These are phyloP conservation scores for Acleris literana DNA, from an alignment of 2,888 invertebrate genomes.

Conservation along the genomic window DNA sequence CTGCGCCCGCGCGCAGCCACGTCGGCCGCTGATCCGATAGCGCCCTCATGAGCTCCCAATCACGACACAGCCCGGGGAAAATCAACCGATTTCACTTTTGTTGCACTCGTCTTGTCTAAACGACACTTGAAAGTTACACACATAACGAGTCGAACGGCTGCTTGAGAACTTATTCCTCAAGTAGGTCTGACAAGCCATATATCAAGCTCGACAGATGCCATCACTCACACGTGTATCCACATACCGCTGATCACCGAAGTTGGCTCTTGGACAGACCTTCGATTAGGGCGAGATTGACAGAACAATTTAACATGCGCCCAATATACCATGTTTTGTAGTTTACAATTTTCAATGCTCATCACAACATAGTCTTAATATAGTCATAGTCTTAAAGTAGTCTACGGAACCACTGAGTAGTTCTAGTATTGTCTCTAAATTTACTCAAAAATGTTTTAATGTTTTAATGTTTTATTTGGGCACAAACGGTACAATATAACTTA, in stretches of 20 bases:
- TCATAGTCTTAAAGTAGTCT: too few species aligned
- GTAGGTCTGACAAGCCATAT: slow-evolving; percentile 29
- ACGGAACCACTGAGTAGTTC: slow-evolving; percentile 27
- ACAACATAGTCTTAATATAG: slow-evolving; percentile 2
- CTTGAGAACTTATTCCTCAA: slow-evolving; percentile 20
- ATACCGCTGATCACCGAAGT: slow-evolving; percentile 23
- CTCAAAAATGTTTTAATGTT: too few species aligned
- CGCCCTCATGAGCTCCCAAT: slow-evolving; percentile 63
- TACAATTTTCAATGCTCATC: not conserved
- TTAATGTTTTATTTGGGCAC: too few species aligned
- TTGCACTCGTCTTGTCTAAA: slow-evolving; percentile 44
- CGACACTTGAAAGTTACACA: slow-evolving; percentile 44
- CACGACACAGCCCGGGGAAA: slow-evolving; percentile 51
- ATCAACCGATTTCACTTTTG: slow-evolving; percentile 72
- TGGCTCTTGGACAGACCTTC: slow-evolving; percentile 6
- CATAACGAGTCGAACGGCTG: slow-evolving; percentile 26
- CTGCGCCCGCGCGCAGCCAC: slow-evolving; percentile 22
- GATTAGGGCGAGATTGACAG: not conserved
- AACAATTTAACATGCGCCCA: too few species aligned
- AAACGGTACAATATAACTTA: too few species aligned
- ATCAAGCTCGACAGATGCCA: slow-evolving; percentile 33
- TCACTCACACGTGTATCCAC: slow-evolving; percentile 31
- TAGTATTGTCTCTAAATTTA: slow-evolving; percentile 51
- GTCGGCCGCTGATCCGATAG: slow-evolving; percentile 61
- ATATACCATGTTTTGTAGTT: too few species aligned